These are phyloP conservation scores for Lamprologus tigripictilis DNA, from an alignment of 2,113 vertebrate genomes.

Conservation along the genomic window DNA sequence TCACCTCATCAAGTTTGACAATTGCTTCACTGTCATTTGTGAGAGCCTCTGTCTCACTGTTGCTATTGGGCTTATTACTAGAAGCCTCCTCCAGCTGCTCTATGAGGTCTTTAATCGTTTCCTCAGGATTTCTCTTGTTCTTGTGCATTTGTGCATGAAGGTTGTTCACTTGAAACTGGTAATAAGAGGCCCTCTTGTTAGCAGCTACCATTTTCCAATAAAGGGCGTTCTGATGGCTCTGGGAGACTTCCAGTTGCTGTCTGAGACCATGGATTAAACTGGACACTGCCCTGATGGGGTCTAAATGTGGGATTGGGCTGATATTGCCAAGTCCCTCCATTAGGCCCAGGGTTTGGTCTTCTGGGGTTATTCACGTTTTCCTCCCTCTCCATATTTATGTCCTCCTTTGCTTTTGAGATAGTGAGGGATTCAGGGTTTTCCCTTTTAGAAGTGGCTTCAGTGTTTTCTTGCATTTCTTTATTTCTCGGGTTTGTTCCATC, in stretches of 20 bases:
- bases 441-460: neutral
- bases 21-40: neutral
- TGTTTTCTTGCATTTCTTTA: neutral
- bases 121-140: accelerated
- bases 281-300: neutral
- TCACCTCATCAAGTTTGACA: neutral
- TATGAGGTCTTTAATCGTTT: accelerated
- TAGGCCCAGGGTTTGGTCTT: neutral
- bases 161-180: neutral
- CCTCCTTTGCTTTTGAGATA: neutral
- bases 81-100: neutral
- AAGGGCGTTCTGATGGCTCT: accelerated
- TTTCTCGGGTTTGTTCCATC: neutral
- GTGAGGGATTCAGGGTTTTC: neutral
- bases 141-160: neutral
- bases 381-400: neutral
- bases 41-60: neutral
- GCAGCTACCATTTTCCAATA: neutral
- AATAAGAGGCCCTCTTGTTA: neutral
- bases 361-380: neutral
- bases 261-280: neutral
- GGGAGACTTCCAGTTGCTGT: neutral
- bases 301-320: neutral
- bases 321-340: neutral
- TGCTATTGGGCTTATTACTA: neutral